A percentile compares a stretch with the other conserved stretches of the same genome.
phyloP scores from a whole-genome alignment of 2,888 invertebrate species.

The Drosophila aldrichi region DNA sequence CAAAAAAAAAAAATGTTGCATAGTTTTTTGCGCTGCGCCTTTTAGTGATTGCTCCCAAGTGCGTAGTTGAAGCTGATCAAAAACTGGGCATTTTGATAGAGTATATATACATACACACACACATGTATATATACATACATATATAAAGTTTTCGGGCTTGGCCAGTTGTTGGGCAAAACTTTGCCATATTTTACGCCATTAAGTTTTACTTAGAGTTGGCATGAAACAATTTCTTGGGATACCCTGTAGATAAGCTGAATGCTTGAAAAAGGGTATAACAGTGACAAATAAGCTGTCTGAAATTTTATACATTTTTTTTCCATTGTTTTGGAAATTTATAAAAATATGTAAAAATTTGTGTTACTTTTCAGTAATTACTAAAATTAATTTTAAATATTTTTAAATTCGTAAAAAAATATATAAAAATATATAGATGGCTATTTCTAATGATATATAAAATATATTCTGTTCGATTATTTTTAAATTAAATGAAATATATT shows the following conservation, averaged over 20 bases:
- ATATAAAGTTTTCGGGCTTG: slow-evolving; percentile 3
- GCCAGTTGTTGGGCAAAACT: slow-evolving; percentile 26
- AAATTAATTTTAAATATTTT: too few species aligned
- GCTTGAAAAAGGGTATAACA: background rate
- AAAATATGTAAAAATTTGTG: too few species aligned
- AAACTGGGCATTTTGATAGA: slow-evolving; percentile 62
- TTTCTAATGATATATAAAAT: too few species aligned
- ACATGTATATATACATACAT: background rate
- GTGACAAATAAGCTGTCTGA: too few species aligned
- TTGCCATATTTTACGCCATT: slow-evolving; percentile 78
- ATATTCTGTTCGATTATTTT: too few species aligned
- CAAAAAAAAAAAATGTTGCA: slow-evolving; percentile 54
- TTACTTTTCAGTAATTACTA: too few species aligned
- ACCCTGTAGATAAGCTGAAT: slow-evolving; percentile 10
- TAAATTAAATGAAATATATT: too few species aligned
- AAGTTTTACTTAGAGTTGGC: slow-evolving; percentile 62
- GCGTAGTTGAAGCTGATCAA: slow-evolving; percentile 76
- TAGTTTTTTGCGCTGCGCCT: slow-evolving; percentile 47
- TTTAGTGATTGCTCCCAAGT: slow-evolving; percentile 74
- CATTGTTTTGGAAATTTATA: too few species aligned
- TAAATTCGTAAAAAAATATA: too few species aligned
- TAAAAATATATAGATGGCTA: too few species aligned
- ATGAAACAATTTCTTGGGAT: slow-evolving; percentile 36
- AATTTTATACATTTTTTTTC: too few species aligned
- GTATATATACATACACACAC: background rate